phyloP scores from a whole-genome alignment of 2,113 vertebrate species.

The Bubo bubo region DNA sequence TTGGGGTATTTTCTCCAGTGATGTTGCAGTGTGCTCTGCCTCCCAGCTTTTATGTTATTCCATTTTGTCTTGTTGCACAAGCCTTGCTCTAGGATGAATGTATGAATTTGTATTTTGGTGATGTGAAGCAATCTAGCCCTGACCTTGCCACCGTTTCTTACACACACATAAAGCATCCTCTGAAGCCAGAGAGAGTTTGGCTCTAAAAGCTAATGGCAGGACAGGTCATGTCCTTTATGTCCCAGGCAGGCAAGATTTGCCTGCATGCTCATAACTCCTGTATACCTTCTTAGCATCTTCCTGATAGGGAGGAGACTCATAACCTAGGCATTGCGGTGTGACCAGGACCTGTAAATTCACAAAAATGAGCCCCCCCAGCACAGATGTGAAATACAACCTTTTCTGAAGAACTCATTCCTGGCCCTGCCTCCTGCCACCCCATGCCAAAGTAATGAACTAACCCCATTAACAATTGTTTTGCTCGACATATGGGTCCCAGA shows the following conservation, averaged over 20 bases:
- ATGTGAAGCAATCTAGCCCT: conserved; percentile 17
- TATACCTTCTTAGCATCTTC: background rate
- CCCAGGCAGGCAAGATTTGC: background rate
- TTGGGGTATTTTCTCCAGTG: background rate
- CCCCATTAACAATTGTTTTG: conserved; percentile 18
- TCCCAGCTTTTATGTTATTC: background rate
- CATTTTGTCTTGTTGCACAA: conserved; percentile 16
- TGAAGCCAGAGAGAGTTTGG: background rate
- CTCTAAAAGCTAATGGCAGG: background rate
- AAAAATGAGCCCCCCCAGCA: background rate
- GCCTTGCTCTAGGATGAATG: background rate
- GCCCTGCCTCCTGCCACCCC: background rate
- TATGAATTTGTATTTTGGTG: background rate
- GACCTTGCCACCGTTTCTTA: background rate
- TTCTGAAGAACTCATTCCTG: background rate
- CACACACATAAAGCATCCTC: background rate
- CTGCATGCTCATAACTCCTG: background rate
- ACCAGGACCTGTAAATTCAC: background rate
- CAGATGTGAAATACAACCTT: background rate
- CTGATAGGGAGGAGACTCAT: background rate
- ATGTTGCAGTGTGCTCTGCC: background rate
- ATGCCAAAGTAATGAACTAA: background rate
- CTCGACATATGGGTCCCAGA: conserved; percentile 33
- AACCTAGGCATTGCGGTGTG: background rate
- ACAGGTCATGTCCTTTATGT: background rate